phyloP scores from a whole-genome alignment of 2,888 invertebrate species.

The Girardia tigrina region DNA sequence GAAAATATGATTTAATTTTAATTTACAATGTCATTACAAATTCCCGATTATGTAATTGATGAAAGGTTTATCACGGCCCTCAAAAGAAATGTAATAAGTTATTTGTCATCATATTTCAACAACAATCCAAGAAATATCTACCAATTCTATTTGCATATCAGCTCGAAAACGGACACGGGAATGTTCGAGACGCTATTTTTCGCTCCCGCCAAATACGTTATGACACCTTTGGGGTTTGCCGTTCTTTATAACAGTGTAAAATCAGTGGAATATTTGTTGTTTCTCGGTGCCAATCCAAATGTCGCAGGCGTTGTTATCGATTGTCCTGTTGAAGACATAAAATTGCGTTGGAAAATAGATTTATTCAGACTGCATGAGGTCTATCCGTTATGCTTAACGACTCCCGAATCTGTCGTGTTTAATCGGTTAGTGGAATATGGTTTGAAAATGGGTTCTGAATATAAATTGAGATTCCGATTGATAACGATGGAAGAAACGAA shows the following conservation, averaged over 20 bases:
- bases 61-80: conserved; percentile 28
- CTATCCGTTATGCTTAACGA: background rate
- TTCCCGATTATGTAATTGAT: conserved; percentile 25
- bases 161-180: background rate
- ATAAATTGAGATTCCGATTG: conserved; percentile 20
- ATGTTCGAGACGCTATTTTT: background rate
- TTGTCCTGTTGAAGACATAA: conserved; percentile 3
- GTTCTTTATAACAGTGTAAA: conserved; percentile 13
- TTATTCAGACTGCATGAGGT: conserved; percentile 7
- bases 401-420: background rate
- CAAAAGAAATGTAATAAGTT: background rate
- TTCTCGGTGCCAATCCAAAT: background rate
- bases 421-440: background rate
- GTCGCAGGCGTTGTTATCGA: conserved; percentile 5
- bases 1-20: too few species aligned
- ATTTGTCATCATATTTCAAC: background rate
- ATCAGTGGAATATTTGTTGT: background rate
- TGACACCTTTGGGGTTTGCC: conserved; percentile 21
- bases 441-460: background rate
- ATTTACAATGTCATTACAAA: conserved; percentile 37
- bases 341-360: conserved; percentile 27
- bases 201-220: conserved; percentile 15
- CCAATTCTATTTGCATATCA: background rate
- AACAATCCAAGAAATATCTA: background rate
- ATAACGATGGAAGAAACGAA: background rate